Evolutionary conservation across 2,888 invertebrate species (phyloP), one percentile per base, ranked within the genome.

Genomic region (Apodemia hepburni): DNA sequence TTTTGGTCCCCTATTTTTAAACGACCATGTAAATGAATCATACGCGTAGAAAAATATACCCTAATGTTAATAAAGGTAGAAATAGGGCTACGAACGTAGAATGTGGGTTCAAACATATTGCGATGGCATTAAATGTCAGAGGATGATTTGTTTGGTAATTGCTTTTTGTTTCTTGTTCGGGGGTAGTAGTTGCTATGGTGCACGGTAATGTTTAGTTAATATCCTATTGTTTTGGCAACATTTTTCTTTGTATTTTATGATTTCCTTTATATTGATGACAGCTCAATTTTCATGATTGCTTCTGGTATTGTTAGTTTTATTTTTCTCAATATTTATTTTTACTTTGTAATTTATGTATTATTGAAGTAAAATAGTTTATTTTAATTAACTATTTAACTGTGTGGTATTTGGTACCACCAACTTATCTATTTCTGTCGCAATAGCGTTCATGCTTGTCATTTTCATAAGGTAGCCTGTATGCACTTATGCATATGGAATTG

Each of bases 91-190:
- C 71, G 71, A 69, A 69, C 71, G 75, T 70, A 70, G 82, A 81
- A 80, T 78, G 78, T 84, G 86, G 81, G 82, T 81, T 77, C 78
- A 79, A 89, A 85, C 90, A 89, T 89, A 89, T 89, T 90, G 88
- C 85, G 81, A 77, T 84, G 85, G 88, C 85, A 85, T 85, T 80
- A 84, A 86, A 87, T 80, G 89, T 89, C 90, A 89, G 81, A 82
- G 79, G 85, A 91, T 91, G 90, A 91, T 90, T 90, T 90, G 90
- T 89, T 85, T 74, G 81, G 87, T 90, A 89, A 90, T 89, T 90
- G 87, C 79, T 85, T 88, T 84, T 84, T 83, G 82, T 86, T 84
- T 80, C 81, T 76, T 71, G 65, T 78, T 80, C 77, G 73, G 81
- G 84, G 82, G 76, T 70, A 73, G 68, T 73, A 75, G 85, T 87